Conservation (phyloP, 2,797 vertebrate genomes). For the Tiaroga cobitis region DNA sequence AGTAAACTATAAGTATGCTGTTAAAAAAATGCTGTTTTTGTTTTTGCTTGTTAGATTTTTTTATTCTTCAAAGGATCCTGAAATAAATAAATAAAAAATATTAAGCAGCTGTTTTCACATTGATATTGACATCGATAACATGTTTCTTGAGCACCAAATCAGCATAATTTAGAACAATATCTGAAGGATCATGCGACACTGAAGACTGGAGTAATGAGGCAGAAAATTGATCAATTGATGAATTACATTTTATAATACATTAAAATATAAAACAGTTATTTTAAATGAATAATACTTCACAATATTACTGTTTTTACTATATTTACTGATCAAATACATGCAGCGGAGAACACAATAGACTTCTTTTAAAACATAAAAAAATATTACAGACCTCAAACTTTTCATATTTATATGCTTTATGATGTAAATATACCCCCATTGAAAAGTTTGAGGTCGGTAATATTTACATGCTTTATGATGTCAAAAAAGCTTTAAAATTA, state of each 20-base stretch:
- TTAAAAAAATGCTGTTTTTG: no score
- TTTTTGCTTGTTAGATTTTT: no score
- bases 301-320: not conserved
- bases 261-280: no score
- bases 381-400: not conserved
- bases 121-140: not conserved
- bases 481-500: not conserved
- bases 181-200: not conserved
- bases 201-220: not conserved
- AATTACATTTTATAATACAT: not conserved
- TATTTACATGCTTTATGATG: not conserved
- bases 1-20: no score
- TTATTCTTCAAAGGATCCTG: no score
- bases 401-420: not conserved
- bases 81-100: no score
- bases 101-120: not conserved
- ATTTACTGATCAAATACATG: not conserved
- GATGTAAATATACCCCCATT: no score
- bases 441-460: no score
- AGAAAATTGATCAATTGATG: not conserved
- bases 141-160: not conserved
- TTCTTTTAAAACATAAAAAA: no score
- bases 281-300: not conserved
- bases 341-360: not conserved
- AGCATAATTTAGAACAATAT: not conserved